Percentiles rank a stretch among this genome's conserved stretches.
Evolutionary conservation across 2,888 invertebrate genomes (phyloP).

Genomic region (Alsophila aescularia): DNA sequence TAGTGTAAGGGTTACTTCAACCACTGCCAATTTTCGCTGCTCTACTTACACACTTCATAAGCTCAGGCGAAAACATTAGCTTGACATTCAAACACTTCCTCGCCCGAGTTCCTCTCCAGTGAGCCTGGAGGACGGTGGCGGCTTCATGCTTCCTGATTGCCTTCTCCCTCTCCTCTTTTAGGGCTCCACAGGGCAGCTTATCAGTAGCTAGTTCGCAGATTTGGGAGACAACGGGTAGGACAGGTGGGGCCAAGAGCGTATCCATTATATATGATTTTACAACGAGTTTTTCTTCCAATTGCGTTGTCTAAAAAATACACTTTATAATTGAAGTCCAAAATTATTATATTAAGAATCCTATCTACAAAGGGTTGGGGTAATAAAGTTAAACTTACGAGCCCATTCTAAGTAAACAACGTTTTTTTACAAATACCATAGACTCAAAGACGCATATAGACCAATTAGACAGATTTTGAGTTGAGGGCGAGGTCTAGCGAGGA

Average conservation of each 20-base stretch:
- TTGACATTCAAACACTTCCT: constrained; percentile 56
- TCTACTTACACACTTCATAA: constrained; percentile 59
- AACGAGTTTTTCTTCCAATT: constrained; percentile 44
- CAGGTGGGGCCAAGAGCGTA: constrained; percentile 46
- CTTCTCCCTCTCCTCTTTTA: constrained; percentile 65
- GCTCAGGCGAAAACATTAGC: constrained; percentile 52
- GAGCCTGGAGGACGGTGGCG: constrained; percentile 65
- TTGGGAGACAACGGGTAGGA: constrained; percentile 48
- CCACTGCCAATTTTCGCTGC: no score
- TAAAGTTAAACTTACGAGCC: no score
- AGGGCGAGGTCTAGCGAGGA: no score
- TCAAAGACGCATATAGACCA: no score
- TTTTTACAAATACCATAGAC: no score
- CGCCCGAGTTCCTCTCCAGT: constrained; percentile 70
- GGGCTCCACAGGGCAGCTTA: constrained; percentile 60
- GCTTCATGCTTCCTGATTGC: constrained; percentile 64
- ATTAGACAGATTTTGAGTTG: no score
- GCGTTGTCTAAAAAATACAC: constrained; percentile 12
- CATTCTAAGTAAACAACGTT: no score
- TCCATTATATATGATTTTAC: constrained; percentile 49
- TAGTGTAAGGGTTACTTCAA: no score
- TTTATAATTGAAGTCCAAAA: no score
- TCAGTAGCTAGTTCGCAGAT: constrained; percentile 67
- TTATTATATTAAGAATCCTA: no score
- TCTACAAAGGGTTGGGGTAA: no score